Conservation (phyloP, 1,140 invertebrate species). For the Drosophila orosa region DNA sequence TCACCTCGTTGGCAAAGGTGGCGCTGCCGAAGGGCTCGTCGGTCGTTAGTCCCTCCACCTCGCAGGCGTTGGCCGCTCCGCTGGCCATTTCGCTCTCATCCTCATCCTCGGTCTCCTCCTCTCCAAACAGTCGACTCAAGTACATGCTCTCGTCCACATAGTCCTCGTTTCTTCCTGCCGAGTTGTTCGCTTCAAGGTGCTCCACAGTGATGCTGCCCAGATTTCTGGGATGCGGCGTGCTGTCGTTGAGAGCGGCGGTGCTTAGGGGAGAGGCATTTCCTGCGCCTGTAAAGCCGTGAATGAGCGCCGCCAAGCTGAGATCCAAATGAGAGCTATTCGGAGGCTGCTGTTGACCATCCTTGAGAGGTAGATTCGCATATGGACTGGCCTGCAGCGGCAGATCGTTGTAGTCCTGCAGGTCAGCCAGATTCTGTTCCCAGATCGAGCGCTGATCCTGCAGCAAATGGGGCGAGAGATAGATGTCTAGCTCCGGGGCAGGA, state of each 20-base stretch:
- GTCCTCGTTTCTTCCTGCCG: conserved; percentile 31
- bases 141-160: conserved; percentile 44
- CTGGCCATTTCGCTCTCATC: conserved; percentile 36
- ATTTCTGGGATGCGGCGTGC: conserved; percentile 71
- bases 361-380: conserved; percentile 76
- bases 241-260: conserved; percentile 70
- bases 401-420: conserved; percentile 80
- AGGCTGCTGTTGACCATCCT: conserved; percentile 75
- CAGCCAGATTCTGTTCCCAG: conserved; percentile 81
- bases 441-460: conserved; percentile 77
- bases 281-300: conserved; percentile 57
- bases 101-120: conserved; percentile 48
- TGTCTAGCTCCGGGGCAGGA: conserved; percentile 56
- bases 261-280: conserved; percentile 25
- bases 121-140: conserved; percentile 36
- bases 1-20: conserved; percentile 64
- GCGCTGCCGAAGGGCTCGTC: conserved; percentile 49
- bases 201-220: conserved; percentile 53
- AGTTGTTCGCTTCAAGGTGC: conserved; percentile 31
- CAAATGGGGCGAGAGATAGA: conserved; percentile 70
- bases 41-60: conserved; percentile 64
- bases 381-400: conserved; percentile 62
- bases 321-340: conserved; percentile 64
- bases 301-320: conserved; percentile 61
- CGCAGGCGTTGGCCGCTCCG: conserved; percentile 60